Base-by-base conservation (phyloP, 2,888 invertebrate genomes). In the Euphydryas editha region DNA sequence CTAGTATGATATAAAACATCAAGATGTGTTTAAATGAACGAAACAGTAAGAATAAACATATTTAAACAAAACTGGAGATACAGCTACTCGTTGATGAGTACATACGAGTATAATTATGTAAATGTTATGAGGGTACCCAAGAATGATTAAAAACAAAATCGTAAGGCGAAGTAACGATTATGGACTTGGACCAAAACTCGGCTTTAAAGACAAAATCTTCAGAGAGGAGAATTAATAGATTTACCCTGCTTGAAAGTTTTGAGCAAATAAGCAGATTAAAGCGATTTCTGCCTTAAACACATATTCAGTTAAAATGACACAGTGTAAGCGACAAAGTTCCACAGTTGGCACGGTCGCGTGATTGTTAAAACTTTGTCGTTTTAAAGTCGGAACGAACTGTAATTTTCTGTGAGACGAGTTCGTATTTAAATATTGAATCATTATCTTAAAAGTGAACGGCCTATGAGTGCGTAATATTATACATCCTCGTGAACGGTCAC, bases 341-440 rank as follows among this genome's bases (percentile, higher is more conserved):
- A 73, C 67, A 66, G 70, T 65, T 68, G 60, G 64, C 70, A 67
- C 69, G 72, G 69, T 72, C 68, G 73, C 70, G 78, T 79, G 81
- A 86, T 84, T 86, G 86, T 85, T 84, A 79, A 79, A 87, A 87
- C 83, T 87, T 61, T 65, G 69, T 58, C 67, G 62, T 67, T 51
- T 18, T 62, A 57, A 54, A 54, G 54, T 54, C 36, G 46, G 59
- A 51, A 59, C 51, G 64, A 39, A 64, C 64, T 59, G 47, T 62
- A 62, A 47, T 58, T 58, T 51, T 42, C 30, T 58, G 42, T 46
- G 58, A 63, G 63, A 58, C 63, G 57, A 63, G n/a, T 24, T 54
- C 13, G 18, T 24, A 54, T 57, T 36, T 21, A 21, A 18, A 39
- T 57, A 42, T 42, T 42, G 20, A 39, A 21, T 57, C 30, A 17